Evolutionary conservation across 1,140 invertebrate genomes (phyloP), one percentile per base, ranked within the genome.

Genomic region (Capitella teleta): DNA sequence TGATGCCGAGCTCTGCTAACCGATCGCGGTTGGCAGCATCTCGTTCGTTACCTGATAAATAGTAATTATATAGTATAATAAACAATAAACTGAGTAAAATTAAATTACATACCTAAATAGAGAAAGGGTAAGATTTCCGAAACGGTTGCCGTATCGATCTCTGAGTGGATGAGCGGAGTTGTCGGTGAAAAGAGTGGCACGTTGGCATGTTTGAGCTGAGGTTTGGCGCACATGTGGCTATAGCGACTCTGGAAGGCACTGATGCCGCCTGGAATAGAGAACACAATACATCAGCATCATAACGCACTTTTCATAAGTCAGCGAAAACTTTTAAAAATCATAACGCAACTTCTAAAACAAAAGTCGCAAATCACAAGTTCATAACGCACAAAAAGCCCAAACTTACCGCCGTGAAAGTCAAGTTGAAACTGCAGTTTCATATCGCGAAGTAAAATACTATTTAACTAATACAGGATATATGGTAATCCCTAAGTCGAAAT

Each of bases 81-180:
- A 18, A 19, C 8, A 36, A 3, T 32, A 32, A 32, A 32, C n/a
- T 42, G 18, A 47, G 14, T 46, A 49, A 1, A 47, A 34, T 4
- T 26, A 46, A 36, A 36, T n/a, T 19, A 24, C 46, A 51, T 60
- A 71, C 68, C 87, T 49, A 92, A 78, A 67, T 85, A 87, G 21
- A 92, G 75, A 74, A 86, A 88, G n/a, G 86, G 86, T 47, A 91
- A 76, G 24, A 92, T 82, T 64, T 84, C 74, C 28, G 86, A 86
- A 30, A 84, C 83, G 2, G 81, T 83, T 57, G 85, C 80, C 47
- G 77, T 79, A 68, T 87, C 84, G 54, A 86, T 84, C 61, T 84
- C 82, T 4, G 59, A 57, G 46, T 68, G 62, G 8, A 59, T 54
- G 6, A 67, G 57, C 16, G 62, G 60, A 8, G 62, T 69, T 26